Conservation (phyloP, 2,888 invertebrate genomes). For the Trichopoda pennipes region DNA sequence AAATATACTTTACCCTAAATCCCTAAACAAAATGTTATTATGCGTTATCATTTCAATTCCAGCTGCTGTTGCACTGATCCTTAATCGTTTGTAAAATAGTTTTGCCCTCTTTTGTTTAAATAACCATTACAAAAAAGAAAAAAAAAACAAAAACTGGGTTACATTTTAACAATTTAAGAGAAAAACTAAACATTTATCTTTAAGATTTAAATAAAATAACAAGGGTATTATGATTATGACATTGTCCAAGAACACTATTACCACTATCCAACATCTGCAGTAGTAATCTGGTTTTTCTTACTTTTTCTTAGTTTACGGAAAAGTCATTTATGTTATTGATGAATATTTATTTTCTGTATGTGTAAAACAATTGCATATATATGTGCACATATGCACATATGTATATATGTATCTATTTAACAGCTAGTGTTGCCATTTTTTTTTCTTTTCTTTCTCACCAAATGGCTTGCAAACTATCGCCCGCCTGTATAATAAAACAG, state of each 20-base stretch:
- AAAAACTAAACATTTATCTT: neutral
- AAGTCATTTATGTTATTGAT: constrained; percentile 2
- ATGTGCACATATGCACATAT: neutral
- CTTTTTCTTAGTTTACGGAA: neutral
- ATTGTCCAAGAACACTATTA: neutral
- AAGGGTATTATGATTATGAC: constrained; percentile 14
- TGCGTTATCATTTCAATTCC: constrained; percentile 39
- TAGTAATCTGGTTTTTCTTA: constrained; percentile 7
- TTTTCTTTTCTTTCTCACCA: too few species aligned
- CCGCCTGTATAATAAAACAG: too few species aligned
- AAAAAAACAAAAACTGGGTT: neutral
- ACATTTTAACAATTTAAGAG: constrained; percentile 1
- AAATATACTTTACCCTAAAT: neutral
- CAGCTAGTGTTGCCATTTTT: too few species aligned
- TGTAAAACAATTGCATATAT: neutral
- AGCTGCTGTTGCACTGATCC: constrained; percentile 40
- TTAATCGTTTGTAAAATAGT: constrained; percentile 29
- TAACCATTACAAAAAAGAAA: neutral
- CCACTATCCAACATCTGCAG: neutral
- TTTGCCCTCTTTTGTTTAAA: constrained; percentile 11
- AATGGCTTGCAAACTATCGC: too few species aligned
- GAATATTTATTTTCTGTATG: neutral
- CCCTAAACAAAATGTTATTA: constrained; percentile 41
- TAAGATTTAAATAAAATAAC: neutral
- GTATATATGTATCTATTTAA: too few species aligned